A percentile compares a stretch with the other conserved stretches of the same genome.
These are phyloP conservation scores for Schrankia costaestrigalis DNA, from an alignment of 2,888 invertebrate species.

Conservation along the genomic window DNA sequence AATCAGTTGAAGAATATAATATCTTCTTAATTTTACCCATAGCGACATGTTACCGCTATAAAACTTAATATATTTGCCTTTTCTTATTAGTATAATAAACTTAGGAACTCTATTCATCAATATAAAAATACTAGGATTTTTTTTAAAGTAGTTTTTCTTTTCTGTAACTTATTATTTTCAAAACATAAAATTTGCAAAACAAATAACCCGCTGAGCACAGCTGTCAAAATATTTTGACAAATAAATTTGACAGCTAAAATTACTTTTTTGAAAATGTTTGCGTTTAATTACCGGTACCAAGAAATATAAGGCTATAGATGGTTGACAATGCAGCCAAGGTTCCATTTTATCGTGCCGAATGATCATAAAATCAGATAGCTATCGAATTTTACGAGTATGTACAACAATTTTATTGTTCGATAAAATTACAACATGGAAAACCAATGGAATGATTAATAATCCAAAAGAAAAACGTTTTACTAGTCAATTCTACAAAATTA, in stretches of 20 bases:
- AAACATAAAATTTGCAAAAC: neutral
- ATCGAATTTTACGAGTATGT: slow-evolving; percentile 29
- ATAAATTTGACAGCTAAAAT: slow-evolving; percentile 7
- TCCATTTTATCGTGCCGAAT: slow-evolving; percentile 8
- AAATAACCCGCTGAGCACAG: neutral
- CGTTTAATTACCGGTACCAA: slow-evolving; percentile 14
- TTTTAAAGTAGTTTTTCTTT: neutral
- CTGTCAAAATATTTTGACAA: slow-evolving; percentile 7
- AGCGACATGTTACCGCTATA: no score
- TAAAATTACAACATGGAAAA: slow-evolving; percentile 17
- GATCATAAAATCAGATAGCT: neutral
- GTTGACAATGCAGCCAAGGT: neutral
- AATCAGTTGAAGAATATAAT: no score
- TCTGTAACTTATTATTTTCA: neutral
- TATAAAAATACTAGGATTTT: no score
- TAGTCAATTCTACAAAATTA: neutral
- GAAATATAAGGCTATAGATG: neutral
- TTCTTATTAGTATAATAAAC: no score
- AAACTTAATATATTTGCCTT: no score
- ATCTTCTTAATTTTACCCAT: no score
- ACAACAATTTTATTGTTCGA: slow-evolving; percentile 26
- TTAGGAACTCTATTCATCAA: no score
- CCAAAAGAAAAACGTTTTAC: slow-evolving; percentile 4
- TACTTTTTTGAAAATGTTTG: slow-evolving; percentile 8
- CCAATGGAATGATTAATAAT: neutral